Evolutionary conservation across 2,888 invertebrate genomes (phyloP), one percentile per base, ranked within the genome.

Genomic region (Chydorus sphaericus): DNA sequence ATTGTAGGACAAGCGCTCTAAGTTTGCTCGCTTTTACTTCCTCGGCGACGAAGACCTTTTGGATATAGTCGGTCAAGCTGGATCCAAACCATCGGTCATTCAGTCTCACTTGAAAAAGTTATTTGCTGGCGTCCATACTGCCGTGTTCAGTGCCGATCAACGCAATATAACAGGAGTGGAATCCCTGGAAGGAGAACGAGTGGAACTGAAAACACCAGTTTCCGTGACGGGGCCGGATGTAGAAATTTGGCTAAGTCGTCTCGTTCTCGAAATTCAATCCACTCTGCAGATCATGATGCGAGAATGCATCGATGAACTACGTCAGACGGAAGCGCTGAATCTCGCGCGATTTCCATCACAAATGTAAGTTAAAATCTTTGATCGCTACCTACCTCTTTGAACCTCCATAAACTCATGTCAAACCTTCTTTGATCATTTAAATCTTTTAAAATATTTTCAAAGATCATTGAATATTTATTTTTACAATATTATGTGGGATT

Each of bases 41-140:
- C 76, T 99, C 60, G 94, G 94, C 58, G 97, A 99, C 67, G 98
- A 98, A 66, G 98, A 99, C 70, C 75, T 98, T 55, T 72, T 98
- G 57, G 97, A 98, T 74, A 80, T 98, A 59, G 77, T 99, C 11
- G 94, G 94, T 0, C 93, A 94, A 71, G 84, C 90, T 0, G 84
- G 90, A 0, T 82, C 87, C 0, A 90, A 90, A 63, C 86, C 87
- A 59, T 78, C 79, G 50, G 85, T 94, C 3, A 88, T 98, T 68
- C 92, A 96, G 69, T 79, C 84, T 0, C 97, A 99, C 69, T 77
- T 98, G 61, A 92, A 92, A 69, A 98, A 98, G 70, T 74, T 98
- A 18, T 98, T 96, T 71, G 90, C 93, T 30, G 92, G 92, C 1
- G 83, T 90, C 56, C 80, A 85, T 57, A 79, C 78, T 26, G 85